Base-by-base conservation (phyloP, 2,113 vertebrate genomes). In the Girardinichthys multiradiatus region DNA sequence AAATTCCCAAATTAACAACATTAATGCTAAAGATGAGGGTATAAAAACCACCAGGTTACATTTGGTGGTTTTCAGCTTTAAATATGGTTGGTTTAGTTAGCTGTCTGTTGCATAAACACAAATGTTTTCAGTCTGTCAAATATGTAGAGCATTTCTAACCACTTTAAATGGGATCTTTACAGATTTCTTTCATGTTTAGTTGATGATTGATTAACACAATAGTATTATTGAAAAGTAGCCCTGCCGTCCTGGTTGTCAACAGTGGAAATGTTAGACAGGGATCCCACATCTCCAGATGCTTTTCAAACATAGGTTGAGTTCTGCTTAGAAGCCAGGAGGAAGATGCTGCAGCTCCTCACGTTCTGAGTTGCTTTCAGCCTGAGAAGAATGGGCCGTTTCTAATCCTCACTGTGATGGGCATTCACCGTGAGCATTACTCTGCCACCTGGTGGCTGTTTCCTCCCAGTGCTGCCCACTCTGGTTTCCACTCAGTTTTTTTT, bases 361-460 rank as follows among this genome's bases (percentile, higher is more conserved):
- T 33, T 14, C 45, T 54, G 58, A 67, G 61, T 57, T 60, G 67
- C 37, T 67, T 27, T 57, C 66, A 64, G 72, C 24, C 51, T 5
- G 45, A 73, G 72, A 57, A 70, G 67, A 74, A 62, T 30, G 65
- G 19, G 76, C 70, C 26, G 12, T 62, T 21, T 33, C 51, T 57
- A 27, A 35, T n/a, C 17, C 61, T 31, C 67, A 68, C 11, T 70
- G 64, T 74, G 24, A 39, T 39, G 37, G 10, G 73, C 64, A 26
- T 26, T 77, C 73, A 73, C 74, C 13, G n/a, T 71, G 82, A 72
- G 89, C 87, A 19, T 85, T 78, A 86, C 81, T 91, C 90, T 85
- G 72, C 91, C 92, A 88, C 88, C 94, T 94, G 93, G 90, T 94
- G 94, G 92, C 72, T 0, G 74, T 21, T 57, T 29, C 58, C 48